A percentile compares a stretch with the other conserved stretches of the same genome.
Evolutionary conservation across 2,888 invertebrate genomes (phyloP).

Genomic region (Spilosoma lubricipeda): DNA sequence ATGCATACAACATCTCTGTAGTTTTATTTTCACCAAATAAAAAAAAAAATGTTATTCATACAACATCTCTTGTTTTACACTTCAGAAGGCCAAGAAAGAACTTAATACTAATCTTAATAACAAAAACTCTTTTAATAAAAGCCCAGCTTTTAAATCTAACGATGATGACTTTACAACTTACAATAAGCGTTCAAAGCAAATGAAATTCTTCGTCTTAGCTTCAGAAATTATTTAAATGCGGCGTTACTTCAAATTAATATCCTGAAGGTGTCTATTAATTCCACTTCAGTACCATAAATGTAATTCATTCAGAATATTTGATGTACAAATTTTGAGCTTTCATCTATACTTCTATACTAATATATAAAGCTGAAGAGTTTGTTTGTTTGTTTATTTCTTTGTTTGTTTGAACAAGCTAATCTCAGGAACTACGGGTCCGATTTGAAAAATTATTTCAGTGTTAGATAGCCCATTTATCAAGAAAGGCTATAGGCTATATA

Average conservation of each 20-base stretch:
- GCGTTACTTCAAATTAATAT: slow-evolving; percentile 9
- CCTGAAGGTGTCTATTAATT: slow-evolving; percentile 5
- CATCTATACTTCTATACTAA: too few relatives aligned
- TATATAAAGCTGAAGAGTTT: too few relatives aligned
- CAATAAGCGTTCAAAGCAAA: background rate
- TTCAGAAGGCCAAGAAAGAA: background rate
- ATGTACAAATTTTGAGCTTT: slow-evolving; percentile 7
- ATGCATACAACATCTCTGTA: background rate
- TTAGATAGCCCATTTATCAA: too few relatives aligned
- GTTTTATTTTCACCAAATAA: too few relatives aligned
- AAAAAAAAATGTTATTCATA: background rate
- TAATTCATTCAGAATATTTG: slow-evolving; percentile 16
- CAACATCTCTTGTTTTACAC: background rate
- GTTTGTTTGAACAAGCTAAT: too few relatives aligned
- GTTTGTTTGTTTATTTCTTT: too few relatives aligned
- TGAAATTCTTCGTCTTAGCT: background rate
- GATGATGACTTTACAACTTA: background rate
- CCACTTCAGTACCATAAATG: background rate
- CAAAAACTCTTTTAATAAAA: background rate
- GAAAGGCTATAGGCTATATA: too few relatives aligned
- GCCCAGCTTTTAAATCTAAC: background rate
- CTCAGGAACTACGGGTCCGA: too few relatives aligned
- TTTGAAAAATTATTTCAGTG: too few relatives aligned
- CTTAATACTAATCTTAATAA: background rate
- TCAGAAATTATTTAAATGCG: background rate